Evolutionary conservation across 2,113 vertebrate genomes (phyloP).

Genomic region (Thymallus thymallus): DNA sequence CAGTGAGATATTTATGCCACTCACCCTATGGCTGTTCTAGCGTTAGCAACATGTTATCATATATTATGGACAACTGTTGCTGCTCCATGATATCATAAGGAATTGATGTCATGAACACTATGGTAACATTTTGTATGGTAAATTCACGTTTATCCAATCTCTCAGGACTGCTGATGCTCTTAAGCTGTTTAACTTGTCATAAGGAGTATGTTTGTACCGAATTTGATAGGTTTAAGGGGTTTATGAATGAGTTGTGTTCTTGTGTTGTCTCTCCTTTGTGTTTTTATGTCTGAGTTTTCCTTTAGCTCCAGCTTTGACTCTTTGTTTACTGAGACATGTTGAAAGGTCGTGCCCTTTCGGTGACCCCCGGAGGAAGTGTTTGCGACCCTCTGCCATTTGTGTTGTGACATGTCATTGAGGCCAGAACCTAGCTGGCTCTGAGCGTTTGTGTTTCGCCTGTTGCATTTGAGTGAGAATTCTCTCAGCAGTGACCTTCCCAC

Average conservation of each 20-base stretch:
- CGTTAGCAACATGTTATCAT: background rate
- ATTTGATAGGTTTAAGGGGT: too few relatives aligned
- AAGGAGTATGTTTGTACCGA: too few relatives aligned
- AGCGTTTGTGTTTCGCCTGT: background rate
- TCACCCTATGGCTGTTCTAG: background rate
- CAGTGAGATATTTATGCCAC: background rate
- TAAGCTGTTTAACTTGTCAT: background rate
- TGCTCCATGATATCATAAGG: background rate
- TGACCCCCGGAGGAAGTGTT: conserved; percentile 1
- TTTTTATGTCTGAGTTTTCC: too few relatives aligned
- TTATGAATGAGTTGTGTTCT: background rate
- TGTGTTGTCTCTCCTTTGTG: background rate
- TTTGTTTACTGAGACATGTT: background rate
- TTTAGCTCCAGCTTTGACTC: background rate
- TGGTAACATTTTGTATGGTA: background rate
- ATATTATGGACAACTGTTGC: background rate
- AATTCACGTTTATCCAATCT: background rate
- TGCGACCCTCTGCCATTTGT: too few relatives aligned
- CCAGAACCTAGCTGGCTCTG: background rate
- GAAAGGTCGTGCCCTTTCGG: conserved; percentile 8
- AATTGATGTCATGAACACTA: background rate
- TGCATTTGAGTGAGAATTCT: background rate
- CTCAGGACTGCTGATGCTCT: background rate
- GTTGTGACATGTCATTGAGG: too few relatives aligned
- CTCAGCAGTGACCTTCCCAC: background rate